Base-by-base conservation (phyloP, 2,888 invertebrate genomes). In the Lepidonotus clava region DNA sequence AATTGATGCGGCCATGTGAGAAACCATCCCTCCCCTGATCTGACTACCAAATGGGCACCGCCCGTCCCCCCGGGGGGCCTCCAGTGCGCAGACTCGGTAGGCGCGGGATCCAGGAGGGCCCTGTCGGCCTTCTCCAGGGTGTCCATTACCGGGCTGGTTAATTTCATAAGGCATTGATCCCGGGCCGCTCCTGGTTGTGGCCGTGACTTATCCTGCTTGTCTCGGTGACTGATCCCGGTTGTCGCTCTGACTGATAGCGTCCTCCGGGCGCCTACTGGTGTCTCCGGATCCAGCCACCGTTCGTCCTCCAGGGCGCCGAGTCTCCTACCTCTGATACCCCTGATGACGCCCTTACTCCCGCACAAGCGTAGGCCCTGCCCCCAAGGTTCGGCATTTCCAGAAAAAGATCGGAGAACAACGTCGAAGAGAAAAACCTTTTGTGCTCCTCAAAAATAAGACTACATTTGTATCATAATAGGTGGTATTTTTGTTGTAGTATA, bases 1-100 rank as follows among this genome's bases (percentile, higher is more conserved):
- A 76, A 40, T 76, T 76, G 76, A 76, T 76, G 76, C 76, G 76
- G 76, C 24, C 14, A 76, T 76, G 76, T 40, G 76, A 76, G 76
- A 76, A 1, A 76, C 40, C 76, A 76, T 34, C 76, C 76, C 2
- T 36, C 36, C 24, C 28, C 61, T 8, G 34, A 76, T 76, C 76
- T 76, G 76, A 36, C 76, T 76, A 76, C 76, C 76, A 76, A 76
- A 76, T 76, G 76, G 76, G 76, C 36, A 38, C 21, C 36, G 24
- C 4, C 61, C 61, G n/a, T 24, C 36, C 76, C 6, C 4, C 76
- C 76, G 2, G 76, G 5, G 36, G 1, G 0, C 76, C 76, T 76
- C 76, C 38, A 21, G 14, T n/a, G 11, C 14, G n/a, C 11, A 24
- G 18, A 76, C 18, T n/a, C 36, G 6, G 36, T 76, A 28, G 40